Conservation (phyloP, 2,888 invertebrate genomes). For the Drosophila paramelanica region DNA sequence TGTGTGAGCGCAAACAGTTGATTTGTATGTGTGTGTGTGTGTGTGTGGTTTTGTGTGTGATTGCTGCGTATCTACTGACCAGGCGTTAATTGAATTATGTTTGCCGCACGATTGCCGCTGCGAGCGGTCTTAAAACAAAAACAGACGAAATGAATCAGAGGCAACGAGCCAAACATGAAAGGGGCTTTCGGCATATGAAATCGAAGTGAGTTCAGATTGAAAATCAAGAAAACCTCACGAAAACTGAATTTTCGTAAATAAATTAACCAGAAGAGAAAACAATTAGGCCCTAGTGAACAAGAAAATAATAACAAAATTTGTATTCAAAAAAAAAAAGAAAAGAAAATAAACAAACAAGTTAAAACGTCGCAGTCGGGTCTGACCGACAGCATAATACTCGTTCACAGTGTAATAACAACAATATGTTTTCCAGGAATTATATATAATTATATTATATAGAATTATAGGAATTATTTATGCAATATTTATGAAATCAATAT, state of each 20-base stretch:
- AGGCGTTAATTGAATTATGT: constrained; percentile 78
- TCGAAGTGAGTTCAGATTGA: constrained; percentile 10
- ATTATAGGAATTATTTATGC: no score
- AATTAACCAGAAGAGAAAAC: neutral
- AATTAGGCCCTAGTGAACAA: neutral
- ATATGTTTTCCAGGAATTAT: no score
- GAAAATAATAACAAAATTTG: neutral
- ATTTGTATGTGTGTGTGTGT: constrained; percentile 8
- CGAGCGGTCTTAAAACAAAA: constrained; percentile 44
- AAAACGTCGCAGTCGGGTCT: no score
- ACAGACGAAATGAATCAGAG: constrained; percentile 34
- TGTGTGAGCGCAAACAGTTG: constrained; percentile 16
- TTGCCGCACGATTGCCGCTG: constrained; percentile 71
- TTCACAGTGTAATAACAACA: no score
- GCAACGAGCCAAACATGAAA: constrained; percentile 13
- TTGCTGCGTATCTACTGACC: constrained; percentile 46
- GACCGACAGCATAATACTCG: no score
- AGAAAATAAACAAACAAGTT: neutral
- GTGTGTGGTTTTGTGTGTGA: constrained; percentile 16
- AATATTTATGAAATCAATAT: no score
- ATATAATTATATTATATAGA: no score
- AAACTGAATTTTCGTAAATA: neutral
- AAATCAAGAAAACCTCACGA: neutral
- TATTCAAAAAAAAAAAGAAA: neutral
- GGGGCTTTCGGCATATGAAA: constrained; percentile 7